Conservation (phyloP, 2,888 invertebrate genomes). For the Dorcus hopei region DNA sequence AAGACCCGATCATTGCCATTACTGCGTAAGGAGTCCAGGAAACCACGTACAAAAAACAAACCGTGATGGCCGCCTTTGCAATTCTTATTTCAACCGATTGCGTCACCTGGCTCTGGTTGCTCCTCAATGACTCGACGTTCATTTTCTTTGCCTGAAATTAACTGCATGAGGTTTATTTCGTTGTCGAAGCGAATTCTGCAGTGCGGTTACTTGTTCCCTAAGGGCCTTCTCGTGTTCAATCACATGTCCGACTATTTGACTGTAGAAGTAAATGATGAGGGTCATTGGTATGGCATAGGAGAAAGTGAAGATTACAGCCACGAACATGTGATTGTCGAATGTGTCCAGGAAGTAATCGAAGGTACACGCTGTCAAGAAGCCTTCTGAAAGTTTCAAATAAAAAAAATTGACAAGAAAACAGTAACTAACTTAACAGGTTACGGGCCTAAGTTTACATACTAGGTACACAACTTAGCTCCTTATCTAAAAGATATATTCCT, state of each 20-base stretch:
- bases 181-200: neutral
- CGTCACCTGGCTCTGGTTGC: constrained; percentile 62
- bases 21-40: constrained; percentile 92
- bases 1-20: constrained; percentile 76
- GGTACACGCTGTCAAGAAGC: constrained; percentile 81
- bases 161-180: neutral
- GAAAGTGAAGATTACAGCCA: constrained; percentile 71
- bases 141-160: constrained; percentile 73
- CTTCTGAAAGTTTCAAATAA: constrained; percentile 61
- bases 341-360: constrained; percentile 81
- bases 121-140: constrained; percentile 82
- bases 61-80: constrained; percentile 84
- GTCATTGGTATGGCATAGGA: constrained; percentile 75
- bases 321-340: constrained; percentile 75
- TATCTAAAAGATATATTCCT: too few relatives aligned
- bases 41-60: constrained; percentile 79
- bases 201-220: constrained; percentile 56
- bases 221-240: constrained; percentile 81
- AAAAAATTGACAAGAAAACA: neutral
- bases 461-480: too few relatives aligned
- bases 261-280: constrained; percentile 79
- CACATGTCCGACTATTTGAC: constrained; percentile 84
- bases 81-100: constrained; percentile 81
- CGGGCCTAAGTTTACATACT: too few relatives aligned
- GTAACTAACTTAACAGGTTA: too few relatives aligned